Conservation (phyloP, 2,113 vertebrate species). For the Pteruthius melanotis region DNA sequence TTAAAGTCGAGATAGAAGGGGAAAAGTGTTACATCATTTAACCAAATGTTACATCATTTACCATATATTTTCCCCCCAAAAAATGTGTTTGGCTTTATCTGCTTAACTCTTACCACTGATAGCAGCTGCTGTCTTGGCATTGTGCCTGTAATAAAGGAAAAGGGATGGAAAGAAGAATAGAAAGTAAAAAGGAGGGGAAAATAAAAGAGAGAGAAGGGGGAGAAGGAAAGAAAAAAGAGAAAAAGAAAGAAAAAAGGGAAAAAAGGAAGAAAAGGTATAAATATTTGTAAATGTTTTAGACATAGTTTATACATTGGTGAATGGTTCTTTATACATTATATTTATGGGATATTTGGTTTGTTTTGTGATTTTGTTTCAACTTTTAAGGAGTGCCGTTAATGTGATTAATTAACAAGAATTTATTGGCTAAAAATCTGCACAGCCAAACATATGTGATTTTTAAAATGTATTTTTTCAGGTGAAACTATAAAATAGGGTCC, state of each 20-base stretch:
- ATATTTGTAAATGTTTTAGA: constrained; percentile 54
- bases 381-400: constrained; percentile 76
- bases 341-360: constrained; percentile 76
- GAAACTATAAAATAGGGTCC: constrained; percentile 77
- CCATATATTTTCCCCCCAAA: fast-evolving
- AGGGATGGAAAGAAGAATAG: neutral
- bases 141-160: neutral
- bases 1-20: neutral
- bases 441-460: constrained; percentile 77
- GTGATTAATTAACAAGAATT: constrained; percentile 81
- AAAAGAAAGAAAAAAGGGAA: fast-evolving
- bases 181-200: neutral
- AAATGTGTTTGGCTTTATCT: neutral
- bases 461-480: constrained; percentile 83
- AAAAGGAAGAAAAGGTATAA: neutral
- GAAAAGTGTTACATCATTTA: neutral
- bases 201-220: neutral
- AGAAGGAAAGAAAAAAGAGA: neutral
- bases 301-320: constrained; percentile 52
- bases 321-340: constrained; percentile 72
- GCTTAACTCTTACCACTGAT: neutral
- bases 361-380: constrained; percentile 78
- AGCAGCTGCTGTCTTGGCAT: neutral
- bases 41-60: too few relatives aligned
- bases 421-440: constrained; percentile 77